Base-by-base conservation (phyloP, 2,888 invertebrate species). In the Podabrus alpinus region DNA sequence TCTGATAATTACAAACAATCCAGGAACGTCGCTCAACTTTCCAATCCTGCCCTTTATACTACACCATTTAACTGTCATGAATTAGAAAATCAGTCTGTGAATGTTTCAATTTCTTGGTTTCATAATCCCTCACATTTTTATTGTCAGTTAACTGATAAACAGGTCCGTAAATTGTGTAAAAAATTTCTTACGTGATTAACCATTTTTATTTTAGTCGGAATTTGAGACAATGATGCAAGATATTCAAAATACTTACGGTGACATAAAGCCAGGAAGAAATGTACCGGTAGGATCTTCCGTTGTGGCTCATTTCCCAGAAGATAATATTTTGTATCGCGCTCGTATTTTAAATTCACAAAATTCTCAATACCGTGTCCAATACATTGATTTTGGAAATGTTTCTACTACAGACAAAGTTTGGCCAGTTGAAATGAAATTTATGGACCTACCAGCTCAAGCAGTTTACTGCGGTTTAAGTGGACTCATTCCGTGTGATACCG, bases 311-410 rank as follows among this genome's bases (percentile, higher is more conserved):
- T 94, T 92, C 81, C 91, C 92, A 0, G 92, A 92, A 62, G 95
- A 95, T 82, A 90, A 91, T 11, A 92, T 92, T 2, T 85, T 94
- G 15, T 94, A 95, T 84, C 88, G 95, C 68, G 95, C 93, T 0
- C 90, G 90, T 45, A 88, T 95, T 0, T 84, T 92, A 1, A 89
- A 91, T 3, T 88, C 89, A 62, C 85, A 88, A 68, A 90, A 91
- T 75, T 89, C 90, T 1, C 90, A 91, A 80, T 92, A 91, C 84
- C 90, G 92, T 73, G 93, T 95, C 0, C 89, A 91, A 21, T 95
- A 93, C 82, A 89, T 95, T 0, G 95, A 95, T 86, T 94, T 93
- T 81, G 95, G 95, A 3, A 94, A 94, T 82, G 90, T 90, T 72
- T 91, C 92, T 60, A 87, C 90, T 0, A 92, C 94, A 0, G 89